phyloP scores from a whole-genome alignment of 2,797 vertebrate genomes.

The Orestias chungarensis region DNA sequence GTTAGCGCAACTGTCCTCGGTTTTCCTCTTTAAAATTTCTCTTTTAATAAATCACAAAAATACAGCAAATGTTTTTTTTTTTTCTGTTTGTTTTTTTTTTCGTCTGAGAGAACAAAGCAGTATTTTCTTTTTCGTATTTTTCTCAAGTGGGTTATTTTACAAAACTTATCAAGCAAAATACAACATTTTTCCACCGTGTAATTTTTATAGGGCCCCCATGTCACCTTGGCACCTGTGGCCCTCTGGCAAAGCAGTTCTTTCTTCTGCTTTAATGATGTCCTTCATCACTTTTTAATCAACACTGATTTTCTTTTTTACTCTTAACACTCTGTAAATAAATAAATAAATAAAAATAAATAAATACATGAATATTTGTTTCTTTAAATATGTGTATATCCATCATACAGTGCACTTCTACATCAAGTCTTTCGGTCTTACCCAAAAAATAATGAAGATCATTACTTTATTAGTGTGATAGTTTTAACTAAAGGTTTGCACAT shows the following conservation, averaged over 20 bases:
- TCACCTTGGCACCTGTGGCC: conserved; percentile 38
- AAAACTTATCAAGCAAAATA: conserved; percentile 81
- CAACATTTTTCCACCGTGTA: conserved; percentile 70
- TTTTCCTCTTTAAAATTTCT: conserved; percentile 52
- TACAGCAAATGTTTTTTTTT: conserved; percentile 47
- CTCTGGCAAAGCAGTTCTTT: conserved; percentile 31
- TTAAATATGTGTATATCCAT: conserved; percentile 35
- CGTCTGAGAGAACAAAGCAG: conserved; percentile 45
- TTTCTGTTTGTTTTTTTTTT: conserved; percentile 43
- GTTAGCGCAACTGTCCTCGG: conserved; percentile 63
- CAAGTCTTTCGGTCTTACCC: conserved; percentile 35
- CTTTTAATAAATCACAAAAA: conserved; percentile 65
- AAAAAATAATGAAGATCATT: conserved; percentile 16
- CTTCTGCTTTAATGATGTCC: conserved; percentile 24
- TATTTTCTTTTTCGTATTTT: conserved; percentile 25
- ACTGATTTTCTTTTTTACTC: conserved; percentile 39
- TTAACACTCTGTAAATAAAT: conserved; percentile 75
- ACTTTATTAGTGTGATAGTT: conserved; percentile 22
- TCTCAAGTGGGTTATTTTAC: conserved; percentile 59
- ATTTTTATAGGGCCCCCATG: conserved; percentile 50
- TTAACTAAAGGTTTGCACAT: conserved; percentile 26
- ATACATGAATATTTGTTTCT: conserved; percentile 71
- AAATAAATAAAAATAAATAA: conserved; percentile 81
- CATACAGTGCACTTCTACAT: not conserved
- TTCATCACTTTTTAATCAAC: conserved; percentile 11